phyloP scores from a whole-genome alignment of 2,113 vertebrate species.

The Actinemys pallida region DNA sequence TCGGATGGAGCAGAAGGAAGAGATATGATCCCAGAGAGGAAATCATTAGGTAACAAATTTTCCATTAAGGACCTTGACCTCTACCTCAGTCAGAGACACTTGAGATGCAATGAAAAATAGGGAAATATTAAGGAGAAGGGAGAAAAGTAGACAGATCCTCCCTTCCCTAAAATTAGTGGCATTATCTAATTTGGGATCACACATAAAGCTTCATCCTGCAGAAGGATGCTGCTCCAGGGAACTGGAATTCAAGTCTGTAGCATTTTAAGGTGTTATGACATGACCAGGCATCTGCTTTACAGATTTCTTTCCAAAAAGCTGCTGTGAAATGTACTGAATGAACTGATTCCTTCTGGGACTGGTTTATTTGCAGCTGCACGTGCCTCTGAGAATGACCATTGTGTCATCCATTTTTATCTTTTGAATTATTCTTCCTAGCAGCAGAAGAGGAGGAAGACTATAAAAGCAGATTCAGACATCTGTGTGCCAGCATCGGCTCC shows the following conservation, averaged over 20 bases:
- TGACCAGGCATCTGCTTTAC: neutral
- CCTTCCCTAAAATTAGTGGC: neutral
- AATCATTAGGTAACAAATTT: neutral
- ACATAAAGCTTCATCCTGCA: neutral
- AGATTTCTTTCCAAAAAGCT: neutral
- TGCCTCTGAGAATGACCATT: neutral
- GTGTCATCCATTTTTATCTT: neutral
- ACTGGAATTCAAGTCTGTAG: neutral
- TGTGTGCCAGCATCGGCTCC: neutral
- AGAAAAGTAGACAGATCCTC: neutral
- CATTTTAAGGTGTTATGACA: neutral
- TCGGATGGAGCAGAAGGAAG: neutral
- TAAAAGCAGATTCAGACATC: neutral
- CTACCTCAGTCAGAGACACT: neutral
- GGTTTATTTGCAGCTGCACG: neutral
- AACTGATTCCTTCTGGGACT: neutral
- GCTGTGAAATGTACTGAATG: neutral
- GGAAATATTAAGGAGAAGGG: neutral
- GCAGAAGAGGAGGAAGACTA: neutral
- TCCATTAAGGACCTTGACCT: neutral
- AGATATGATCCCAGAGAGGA: neutral
- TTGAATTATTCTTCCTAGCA: neutral
- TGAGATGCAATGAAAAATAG: neutral
- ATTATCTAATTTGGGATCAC: neutral
- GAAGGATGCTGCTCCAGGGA: neutral